A percentile compares a stretch with the other conserved stretches of the same genome.
Evolutionary conservation across 2,888 invertebrate genomes (phyloP).

Genomic region (Capitulum mitella): DNA sequence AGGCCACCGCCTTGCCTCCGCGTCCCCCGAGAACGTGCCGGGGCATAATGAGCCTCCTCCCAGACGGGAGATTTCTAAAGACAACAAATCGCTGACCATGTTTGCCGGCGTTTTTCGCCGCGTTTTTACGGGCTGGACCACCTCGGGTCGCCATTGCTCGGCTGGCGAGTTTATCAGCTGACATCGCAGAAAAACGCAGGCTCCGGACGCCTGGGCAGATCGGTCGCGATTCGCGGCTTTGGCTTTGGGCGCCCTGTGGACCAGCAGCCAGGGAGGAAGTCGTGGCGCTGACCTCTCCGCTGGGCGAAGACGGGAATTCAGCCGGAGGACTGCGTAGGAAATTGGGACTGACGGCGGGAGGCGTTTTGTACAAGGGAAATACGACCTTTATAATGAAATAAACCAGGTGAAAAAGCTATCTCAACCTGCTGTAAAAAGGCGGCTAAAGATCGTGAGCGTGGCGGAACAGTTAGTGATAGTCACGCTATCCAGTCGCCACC

Average conservation of each 20-base stretch:
- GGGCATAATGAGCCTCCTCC: not conserved
- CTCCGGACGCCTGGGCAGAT: not conserved
- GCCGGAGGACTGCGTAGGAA: not conserved
- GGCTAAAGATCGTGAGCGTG: no score
- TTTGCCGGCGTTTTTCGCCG: not conserved
- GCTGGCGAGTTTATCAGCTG: not conserved
- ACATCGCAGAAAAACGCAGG: not conserved
- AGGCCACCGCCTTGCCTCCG: not conserved
- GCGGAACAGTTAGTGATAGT: not conserved
- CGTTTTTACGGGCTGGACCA: not conserved
- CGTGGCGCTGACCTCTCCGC: not conserved
- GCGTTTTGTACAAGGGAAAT: slow-evolving; percentile 13
- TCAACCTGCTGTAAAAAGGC: not conserved
- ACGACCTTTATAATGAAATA: slow-evolving; percentile 14
- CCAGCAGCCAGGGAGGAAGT: not conserved
- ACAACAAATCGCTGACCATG: slow-evolving; percentile 8
- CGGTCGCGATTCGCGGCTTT: not conserved
- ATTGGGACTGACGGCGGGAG: slow-evolving; percentile 1
- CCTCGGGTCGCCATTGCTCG: not conserved
- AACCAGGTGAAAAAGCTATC: not conserved
- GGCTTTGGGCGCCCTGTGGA: not conserved
- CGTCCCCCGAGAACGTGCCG: not conserved
- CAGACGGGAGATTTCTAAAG: slow-evolving; percentile 17
- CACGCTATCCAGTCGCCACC: not conserved
- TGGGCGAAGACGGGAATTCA: not conserved